Evolutionary conservation across 1,140 invertebrate species (phyloP).

Genomic region (Rhopalosiphum padi): DNA sequence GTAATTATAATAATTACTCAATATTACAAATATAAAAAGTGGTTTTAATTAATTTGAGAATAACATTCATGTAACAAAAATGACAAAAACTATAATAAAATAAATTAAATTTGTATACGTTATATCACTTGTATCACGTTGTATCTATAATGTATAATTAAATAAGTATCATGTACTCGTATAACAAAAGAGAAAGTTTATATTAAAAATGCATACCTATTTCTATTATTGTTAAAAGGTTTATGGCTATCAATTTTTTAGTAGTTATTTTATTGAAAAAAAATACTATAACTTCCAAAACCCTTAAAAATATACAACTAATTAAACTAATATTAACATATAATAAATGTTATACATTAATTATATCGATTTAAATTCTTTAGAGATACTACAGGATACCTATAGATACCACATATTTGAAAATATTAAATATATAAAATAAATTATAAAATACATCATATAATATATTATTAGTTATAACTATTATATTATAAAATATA

Average conservation of each 20-base stretch:
- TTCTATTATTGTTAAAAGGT: neutral
- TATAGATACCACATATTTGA: neutral
- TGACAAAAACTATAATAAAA: neutral
- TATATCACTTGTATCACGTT: neutral
- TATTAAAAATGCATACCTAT: neutral
- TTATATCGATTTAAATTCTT: neutral
- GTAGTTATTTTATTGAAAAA: neutral
- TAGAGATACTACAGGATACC: neutral
- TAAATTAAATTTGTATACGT: neutral
- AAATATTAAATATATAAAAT: neutral
- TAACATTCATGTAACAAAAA: neutral
- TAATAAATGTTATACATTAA: neutral
- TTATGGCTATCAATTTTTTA: neutral
- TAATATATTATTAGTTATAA: too few relatives aligned
- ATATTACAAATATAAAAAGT: neutral
- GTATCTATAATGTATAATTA: neutral
- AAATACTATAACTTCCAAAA: neutral
- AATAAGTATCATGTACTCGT: neutral
- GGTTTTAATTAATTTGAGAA: neutral
- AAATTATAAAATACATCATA: too few relatives aligned
- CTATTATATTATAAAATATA: neutral
- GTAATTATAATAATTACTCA: neutral
- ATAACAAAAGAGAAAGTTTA: neutral
- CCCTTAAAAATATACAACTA: neutral
- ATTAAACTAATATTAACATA: neutral